A percentile compares a stretch with the other conserved stretches of the same genome.
phyloP scores from a whole-genome alignment of 35 echinoderm and acorn worm species.

The Ophioderma brevispina region DNA sequence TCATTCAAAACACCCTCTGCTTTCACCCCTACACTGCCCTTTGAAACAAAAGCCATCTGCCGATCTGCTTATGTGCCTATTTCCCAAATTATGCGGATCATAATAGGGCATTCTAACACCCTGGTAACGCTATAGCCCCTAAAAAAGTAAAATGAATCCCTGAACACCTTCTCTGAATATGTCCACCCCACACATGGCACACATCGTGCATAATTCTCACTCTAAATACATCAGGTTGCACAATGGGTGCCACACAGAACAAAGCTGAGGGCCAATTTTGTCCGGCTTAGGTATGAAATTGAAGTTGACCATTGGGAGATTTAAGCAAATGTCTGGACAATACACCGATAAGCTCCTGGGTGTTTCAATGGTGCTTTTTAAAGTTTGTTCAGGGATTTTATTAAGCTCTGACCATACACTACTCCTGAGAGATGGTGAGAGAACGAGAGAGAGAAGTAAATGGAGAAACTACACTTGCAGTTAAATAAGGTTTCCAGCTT shows the following conservation, averaged over 20 bases:
- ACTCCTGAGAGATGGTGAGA: neutral
- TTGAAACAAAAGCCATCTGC: no score
- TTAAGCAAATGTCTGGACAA: neutral
- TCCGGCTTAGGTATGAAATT: neutral
- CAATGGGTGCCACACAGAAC: neutral
- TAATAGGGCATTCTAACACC: neutral
- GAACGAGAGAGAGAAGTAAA: neutral
- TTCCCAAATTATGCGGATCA: neutral
- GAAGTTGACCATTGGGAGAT: constrained; percentile 2
- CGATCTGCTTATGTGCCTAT: neutral
- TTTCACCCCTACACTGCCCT: no score
- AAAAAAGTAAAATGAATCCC: no score
- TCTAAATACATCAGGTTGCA: neutral
- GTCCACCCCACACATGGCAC: neutral
- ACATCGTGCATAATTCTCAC: neutral
- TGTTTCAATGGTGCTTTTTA: neutral
- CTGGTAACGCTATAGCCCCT: neutral
- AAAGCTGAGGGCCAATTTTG: neutral
- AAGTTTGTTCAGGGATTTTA: neutral
- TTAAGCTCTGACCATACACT: neutral
- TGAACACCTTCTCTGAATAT: neutral
- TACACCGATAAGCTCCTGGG: neutral
- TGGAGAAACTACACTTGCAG: no score
- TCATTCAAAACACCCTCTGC: no score
- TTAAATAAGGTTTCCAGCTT: neutral